Percentiles rank a stretch among this genome's conserved stretches.
Conservation (phyloP, 2,113 vertebrate genomes). For the Pteronura brasiliensis region DNA sequence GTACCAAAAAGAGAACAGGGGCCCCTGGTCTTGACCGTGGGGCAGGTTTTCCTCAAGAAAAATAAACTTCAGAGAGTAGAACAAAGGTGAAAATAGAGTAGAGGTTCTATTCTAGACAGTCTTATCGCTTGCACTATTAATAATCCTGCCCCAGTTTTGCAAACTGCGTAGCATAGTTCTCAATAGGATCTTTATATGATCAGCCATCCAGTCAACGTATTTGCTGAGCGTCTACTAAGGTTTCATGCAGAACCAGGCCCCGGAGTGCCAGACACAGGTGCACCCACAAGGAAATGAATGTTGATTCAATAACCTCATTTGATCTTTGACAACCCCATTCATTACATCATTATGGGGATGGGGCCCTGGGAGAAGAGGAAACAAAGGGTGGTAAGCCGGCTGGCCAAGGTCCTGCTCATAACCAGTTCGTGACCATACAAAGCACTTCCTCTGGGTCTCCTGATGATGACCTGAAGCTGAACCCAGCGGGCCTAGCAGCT, state of each 20-base stretch:
- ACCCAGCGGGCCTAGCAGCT: neutral
- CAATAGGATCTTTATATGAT: constrained; percentile 9
- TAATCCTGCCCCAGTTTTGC: constrained; percentile 22
- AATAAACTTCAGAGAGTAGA: constrained; percentile 43
- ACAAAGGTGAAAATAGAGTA: constrained; percentile 35
- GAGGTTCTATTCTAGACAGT: neutral
- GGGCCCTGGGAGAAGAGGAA: neutral
- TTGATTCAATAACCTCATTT: constrained; percentile 47
- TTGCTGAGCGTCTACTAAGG: neutral
- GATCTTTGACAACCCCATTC: constrained; percentile 5
- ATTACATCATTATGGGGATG: neutral
- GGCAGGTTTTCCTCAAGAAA: constrained; percentile 43
- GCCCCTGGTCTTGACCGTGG: neutral
- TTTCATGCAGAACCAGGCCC: neutral
- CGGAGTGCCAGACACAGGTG: neutral
- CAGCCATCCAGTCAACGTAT: neutral
- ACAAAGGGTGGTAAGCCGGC: neutral
- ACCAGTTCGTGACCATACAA: neutral
- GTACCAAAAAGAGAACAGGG: neutral
- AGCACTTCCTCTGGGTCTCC: neutral
- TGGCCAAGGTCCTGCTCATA: constrained; percentile 32
- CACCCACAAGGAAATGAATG: neutral
- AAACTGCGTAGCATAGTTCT: constrained; percentile 15
- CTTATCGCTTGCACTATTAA: constrained; percentile 29
- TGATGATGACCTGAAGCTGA: neutral